These are phyloP conservation scores for Phalacrocorax pelagicus DNA, from an alignment of 2,113 vertebrate species.

Conservation along the genomic window DNA sequence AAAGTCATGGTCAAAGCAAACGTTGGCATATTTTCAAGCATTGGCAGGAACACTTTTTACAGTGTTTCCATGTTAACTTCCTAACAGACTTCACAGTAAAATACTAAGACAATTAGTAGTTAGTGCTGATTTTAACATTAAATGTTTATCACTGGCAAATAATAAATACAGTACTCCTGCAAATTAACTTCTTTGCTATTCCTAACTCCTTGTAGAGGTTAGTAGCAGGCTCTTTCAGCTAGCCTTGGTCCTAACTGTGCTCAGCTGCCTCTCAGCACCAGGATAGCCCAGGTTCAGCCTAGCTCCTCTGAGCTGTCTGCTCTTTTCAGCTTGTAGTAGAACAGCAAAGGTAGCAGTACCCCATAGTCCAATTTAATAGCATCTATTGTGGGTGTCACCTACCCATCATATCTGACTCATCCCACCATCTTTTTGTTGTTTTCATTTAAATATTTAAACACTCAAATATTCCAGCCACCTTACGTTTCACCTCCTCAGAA, in stretches of 20 bases:
- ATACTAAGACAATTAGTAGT: background rate
- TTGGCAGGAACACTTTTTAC: background rate
- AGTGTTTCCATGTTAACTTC: background rate
- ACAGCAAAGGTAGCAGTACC: background rate
- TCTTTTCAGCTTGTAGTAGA: background rate
- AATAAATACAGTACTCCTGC: background rate
- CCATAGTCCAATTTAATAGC: background rate
- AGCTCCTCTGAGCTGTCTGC: background rate
- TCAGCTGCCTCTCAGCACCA: background rate
- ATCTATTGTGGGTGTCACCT: background rate
- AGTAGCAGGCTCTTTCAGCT: background rate
- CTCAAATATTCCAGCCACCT: slow-evolving; percentile 69
- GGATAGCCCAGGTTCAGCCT: background rate
- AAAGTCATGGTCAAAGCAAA: background rate
- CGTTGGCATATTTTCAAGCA: background rate
- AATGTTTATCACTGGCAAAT: background rate
- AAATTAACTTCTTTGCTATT: background rate
- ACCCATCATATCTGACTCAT: slow-evolving; percentile 33
- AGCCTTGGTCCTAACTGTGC: background rate
- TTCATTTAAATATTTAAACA: slow-evolving; percentile 69
- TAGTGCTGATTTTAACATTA: background rate
- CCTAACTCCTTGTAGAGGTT: background rate
- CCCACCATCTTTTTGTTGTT: slow-evolving; percentile 44
- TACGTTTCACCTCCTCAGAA: slow-evolving; percentile 73
- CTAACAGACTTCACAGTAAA: background rate